Evolutionary conservation across 2,888 invertebrate genomes (phyloP).

Genomic region (Tenthredo livida): DNA sequence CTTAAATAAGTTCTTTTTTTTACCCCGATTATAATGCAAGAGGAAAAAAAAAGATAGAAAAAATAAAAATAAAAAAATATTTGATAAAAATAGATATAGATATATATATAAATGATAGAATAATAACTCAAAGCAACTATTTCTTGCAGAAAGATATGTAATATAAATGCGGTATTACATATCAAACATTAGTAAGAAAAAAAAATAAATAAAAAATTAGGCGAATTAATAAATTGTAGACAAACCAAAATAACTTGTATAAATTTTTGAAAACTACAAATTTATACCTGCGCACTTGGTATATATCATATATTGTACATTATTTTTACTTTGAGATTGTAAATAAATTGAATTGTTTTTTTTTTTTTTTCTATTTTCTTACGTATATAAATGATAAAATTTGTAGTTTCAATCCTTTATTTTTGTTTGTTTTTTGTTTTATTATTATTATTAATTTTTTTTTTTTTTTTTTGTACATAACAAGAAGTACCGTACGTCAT

Average conservation of each 20-base stretch:
- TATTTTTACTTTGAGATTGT: neutral
- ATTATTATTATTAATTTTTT: neutral
- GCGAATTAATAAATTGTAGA: slow-evolving; percentile 54
- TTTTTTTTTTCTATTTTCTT: neutral
- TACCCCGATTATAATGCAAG: neutral
- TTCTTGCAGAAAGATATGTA: slow-evolving; percentile 35
- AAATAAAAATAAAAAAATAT: no score
- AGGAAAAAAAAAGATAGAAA: neutral
- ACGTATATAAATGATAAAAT: neutral
- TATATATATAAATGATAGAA: neutral
- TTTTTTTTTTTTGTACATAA: slow-evolving; percentile 21
- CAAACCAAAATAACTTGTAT: slow-evolving; percentile 63
- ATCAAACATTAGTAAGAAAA: neutral
- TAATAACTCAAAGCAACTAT: slow-evolving; percentile 51
- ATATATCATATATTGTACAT: neutral
- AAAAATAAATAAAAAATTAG: neutral
- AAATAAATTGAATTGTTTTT: neutral
- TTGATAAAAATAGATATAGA: slow-evolving; percentile 18
- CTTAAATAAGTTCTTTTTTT: neutral
- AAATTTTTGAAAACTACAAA: slow-evolving; percentile 50
- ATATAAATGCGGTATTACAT: slow-evolving; percentile 13
- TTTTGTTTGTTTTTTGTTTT: neutral
- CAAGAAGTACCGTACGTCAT: slow-evolving; percentile 50
- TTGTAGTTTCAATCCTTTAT: slow-evolving; percentile 26
- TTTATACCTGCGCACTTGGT: neutral